These are phyloP conservation scores for Drosophila parthenogenetica DNA, from an alignment of 2,888 invertebrate genomes.

Conservation along the genomic window DNA sequence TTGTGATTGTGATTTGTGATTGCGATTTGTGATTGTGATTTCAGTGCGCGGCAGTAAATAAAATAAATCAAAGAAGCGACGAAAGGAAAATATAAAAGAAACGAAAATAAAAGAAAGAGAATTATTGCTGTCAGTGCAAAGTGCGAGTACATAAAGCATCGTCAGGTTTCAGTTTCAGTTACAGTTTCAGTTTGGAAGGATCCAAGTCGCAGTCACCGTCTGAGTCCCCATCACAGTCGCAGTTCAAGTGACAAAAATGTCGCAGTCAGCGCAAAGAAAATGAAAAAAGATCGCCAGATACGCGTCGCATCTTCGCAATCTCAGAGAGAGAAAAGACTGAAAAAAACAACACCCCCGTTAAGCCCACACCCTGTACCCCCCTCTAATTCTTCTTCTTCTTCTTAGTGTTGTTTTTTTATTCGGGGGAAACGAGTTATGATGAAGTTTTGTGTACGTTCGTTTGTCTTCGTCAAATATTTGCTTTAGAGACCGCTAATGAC, in stretches of 20 bases:
- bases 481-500: slow-evolving; percentile 75
- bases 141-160: slow-evolving; percentile 74
- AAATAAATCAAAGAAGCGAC: background rate
- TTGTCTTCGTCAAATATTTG: slow-evolving; percentile 77
- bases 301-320: slow-evolving; percentile 36
- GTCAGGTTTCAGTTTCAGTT: slow-evolving; percentile 53
- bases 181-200: slow-evolving; percentile 19
- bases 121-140: slow-evolving; percentile 48
- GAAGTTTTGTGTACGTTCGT: slow-evolving; percentile 49
- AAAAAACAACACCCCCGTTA: slow-evolving; percentile 16
- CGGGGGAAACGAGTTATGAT: slow-evolving; percentile 66
- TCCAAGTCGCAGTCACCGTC: slow-evolving; percentile 27
- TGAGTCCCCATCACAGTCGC: slow-evolving; percentile 26
- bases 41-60: slow-evolving; percentile 1
- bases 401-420: background rate
- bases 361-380: background rate
- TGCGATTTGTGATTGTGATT: slow-evolving; percentile 4
- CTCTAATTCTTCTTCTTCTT: background rate
- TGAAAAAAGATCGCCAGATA: slow-evolving; percentile 42
- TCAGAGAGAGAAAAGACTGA: slow-evolving; percentile 25
- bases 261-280: slow-evolving; percentile 73
- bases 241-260: slow-evolving; percentile 82
- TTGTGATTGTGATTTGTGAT: slow-evolving; percentile 23
- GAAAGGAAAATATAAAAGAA: background rate
- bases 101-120: slow-evolving; percentile 17